Evolutionary conservation across 2,113 vertebrate species (phyloP).

Genomic region (Anhinga anhinga): DNA sequence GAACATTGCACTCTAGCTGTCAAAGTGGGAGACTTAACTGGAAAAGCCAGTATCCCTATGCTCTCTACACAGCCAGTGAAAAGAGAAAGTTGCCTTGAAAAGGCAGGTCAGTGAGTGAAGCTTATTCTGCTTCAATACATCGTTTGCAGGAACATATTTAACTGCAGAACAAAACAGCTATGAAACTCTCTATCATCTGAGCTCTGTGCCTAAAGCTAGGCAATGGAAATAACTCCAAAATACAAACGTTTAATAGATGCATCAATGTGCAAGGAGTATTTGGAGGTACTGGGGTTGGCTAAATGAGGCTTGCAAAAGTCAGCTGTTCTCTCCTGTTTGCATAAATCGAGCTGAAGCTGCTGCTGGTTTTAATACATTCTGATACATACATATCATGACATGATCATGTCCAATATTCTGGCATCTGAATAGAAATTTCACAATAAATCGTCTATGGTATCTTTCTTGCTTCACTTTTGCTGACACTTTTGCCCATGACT

Average conservation of each 20-base stretch:
- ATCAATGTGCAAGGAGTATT: neutral
- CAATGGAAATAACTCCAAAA: neutral
- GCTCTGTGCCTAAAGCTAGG: neutral
- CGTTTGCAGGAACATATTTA: neutral
- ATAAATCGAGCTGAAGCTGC: neutral
- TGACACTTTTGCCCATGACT: neutral
- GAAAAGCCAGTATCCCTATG: neutral
- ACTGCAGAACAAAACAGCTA: neutral
- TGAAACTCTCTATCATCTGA: neutral
- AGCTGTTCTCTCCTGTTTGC: neutral
- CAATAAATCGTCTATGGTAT: neutral
- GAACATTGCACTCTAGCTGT: neutral
- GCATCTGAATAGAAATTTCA: neutral
- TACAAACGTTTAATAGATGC: neutral
- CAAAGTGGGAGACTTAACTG: neutral
- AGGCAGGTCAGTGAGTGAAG: neutral
- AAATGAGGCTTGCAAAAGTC: neutral
- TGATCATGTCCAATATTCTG: neutral
- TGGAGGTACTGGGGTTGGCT: neutral
- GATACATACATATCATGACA: neutral
- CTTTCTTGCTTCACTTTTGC: neutral
- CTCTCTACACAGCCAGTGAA: neutral
- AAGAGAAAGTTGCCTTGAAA: neutral
- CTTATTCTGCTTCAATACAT: neutral
- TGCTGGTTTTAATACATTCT: neutral